Percentiles rank a stretch among this genome's conserved stretches.
Evolutionary conservation across 1,140 invertebrate genomes (phyloP).

Genomic region (Fopius arisanus): DNA sequence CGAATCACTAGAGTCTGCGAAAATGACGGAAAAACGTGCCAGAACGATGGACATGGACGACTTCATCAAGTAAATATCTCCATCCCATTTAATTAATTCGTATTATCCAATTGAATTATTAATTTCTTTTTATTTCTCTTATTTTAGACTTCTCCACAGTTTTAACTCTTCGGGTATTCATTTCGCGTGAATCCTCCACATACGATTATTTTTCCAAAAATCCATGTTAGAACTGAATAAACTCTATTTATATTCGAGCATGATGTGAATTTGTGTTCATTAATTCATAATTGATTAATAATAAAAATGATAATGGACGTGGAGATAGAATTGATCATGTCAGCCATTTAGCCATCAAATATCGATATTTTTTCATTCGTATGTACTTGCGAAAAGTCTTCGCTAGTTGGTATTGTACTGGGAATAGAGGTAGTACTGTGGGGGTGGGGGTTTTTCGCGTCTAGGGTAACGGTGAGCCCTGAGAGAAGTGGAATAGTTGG

Average conservation of each 20-base stretch:
- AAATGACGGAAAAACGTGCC: slow-evolving; percentile 83
- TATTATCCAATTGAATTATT: neutral
- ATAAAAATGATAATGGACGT: too few relatives aligned
- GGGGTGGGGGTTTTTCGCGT: slow-evolving; percentile 23
- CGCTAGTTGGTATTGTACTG: slow-evolving; percentile 34
- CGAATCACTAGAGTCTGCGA: slow-evolving; percentile 72
- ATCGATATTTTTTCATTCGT: neutral
- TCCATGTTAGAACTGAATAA: slow-evolving; percentile 1
- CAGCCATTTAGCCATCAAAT: neutral
- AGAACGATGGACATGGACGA: slow-evolving; percentile 97
- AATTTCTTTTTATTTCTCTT: slow-evolving; percentile 40
- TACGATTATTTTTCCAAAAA: too few relatives aligned
- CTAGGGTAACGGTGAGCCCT: slow-evolving; percentile 24
- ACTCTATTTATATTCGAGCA: neutral
- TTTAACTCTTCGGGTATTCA: slow-evolving; percentile 92
- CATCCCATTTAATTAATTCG: slow-evolving; percentile 28
- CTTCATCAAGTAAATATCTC: slow-evolving; percentile 78
- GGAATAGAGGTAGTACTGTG: slow-evolving; percentile 21
- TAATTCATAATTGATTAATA: too few relatives aligned
- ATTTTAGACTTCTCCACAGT: slow-evolving; percentile 78
- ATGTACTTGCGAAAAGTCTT: slow-evolving; percentile 33
- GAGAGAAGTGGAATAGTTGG: slow-evolving; percentile 8
- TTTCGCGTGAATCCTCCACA: slow-evolving; percentile 70
- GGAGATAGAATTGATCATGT: too few relatives aligned
- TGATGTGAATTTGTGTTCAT: too few relatives aligned